phyloP scores from a whole-genome alignment of 2,113 vertebrate species.

The Euleptes europaea region DNA sequence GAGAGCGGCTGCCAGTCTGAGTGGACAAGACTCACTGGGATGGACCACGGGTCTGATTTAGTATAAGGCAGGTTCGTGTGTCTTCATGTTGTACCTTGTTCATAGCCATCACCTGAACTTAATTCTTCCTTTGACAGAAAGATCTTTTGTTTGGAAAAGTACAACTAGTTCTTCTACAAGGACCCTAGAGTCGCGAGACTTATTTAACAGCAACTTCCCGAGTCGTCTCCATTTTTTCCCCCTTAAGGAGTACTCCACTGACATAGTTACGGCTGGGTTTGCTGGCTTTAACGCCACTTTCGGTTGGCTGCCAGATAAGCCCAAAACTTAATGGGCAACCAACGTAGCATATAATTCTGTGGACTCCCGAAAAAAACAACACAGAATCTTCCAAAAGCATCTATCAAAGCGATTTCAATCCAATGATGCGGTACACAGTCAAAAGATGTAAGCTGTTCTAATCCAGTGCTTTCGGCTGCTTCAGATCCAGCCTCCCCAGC shows the following conservation, averaged over 20 bases:
- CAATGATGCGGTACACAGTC: conserved; percentile 74
- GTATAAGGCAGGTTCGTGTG: no score
- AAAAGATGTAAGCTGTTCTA: conserved; percentile 84
- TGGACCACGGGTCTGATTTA: no score
- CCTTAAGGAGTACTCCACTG: neutral
- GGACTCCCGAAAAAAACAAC: conserved; percentile 68
- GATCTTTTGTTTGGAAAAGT: conserved; percentile 10
- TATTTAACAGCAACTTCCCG: conserved; percentile 36
- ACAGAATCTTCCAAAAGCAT: conserved; percentile 69
- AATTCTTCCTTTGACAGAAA: neutral
- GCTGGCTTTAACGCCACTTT: conserved; percentile 39
- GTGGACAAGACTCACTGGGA: no score
- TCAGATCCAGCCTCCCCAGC: conserved; percentile 62
- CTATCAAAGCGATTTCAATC: conserved; percentile 76
- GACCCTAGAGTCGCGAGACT: neutral
- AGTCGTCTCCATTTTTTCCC: conserved; percentile 25
- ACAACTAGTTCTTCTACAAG: conserved; percentile 13
- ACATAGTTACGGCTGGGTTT: neutral
- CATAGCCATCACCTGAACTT: neutral
- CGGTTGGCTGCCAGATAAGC: conserved; percentile 30
- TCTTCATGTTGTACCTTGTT: neutral
- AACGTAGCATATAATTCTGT: conserved; percentile 57
- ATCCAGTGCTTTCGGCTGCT: conserved; percentile 78
- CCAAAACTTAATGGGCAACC: conserved; percentile 52
- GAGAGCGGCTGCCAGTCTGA: no score